Evolutionary conservation across 2,113 vertebrate species (phyloP).

Genomic region (Campylorhamphus procurvoides): DNA sequence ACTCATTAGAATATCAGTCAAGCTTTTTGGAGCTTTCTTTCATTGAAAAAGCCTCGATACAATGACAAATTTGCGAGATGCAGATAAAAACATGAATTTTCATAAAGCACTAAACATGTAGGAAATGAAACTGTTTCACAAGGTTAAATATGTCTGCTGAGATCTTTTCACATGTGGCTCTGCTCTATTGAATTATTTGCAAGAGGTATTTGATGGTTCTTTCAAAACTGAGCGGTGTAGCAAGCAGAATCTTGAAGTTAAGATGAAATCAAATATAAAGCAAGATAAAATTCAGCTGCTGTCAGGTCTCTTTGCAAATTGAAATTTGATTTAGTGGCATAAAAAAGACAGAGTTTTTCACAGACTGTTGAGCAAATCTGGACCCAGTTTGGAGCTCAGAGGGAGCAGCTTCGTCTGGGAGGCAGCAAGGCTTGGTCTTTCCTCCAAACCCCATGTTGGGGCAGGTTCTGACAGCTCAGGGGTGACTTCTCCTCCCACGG

Average conservation of each 20-base stretch:
- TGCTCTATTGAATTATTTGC: constrained; percentile 1
- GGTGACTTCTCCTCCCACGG: background rate
- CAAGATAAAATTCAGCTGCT: background rate
- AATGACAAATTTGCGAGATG: constrained; percentile 12
- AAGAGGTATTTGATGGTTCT: constrained; percentile 27
- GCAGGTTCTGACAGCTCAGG: background rate
- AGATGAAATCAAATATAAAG: constrained; percentile 22
- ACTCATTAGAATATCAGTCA: background rate
- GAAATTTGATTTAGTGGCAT: background rate
- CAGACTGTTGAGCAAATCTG: background rate
- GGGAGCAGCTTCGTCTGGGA: background rate
- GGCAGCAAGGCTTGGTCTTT: background rate
- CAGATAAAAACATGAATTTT: constrained; percentile 50
- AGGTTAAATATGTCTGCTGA: constrained; percentile 37
- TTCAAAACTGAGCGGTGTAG: background rate
- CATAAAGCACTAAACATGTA: constrained; percentile 36
- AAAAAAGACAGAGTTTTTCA: background rate
- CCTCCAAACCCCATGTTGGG: background rate
- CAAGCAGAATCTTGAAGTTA: background rate
- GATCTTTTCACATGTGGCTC: background rate
- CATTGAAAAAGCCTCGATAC: background rate
- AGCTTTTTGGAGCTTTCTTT: constrained; percentile 2
- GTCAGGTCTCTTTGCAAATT: background rate
- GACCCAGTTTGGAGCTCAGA: background rate
- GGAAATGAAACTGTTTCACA: constrained; percentile 45